These are phyloP conservation scores for Zosterops lateralis DNA, from an alignment of 2,113 vertebrate genomes.

Conservation along the genomic window DNA sequence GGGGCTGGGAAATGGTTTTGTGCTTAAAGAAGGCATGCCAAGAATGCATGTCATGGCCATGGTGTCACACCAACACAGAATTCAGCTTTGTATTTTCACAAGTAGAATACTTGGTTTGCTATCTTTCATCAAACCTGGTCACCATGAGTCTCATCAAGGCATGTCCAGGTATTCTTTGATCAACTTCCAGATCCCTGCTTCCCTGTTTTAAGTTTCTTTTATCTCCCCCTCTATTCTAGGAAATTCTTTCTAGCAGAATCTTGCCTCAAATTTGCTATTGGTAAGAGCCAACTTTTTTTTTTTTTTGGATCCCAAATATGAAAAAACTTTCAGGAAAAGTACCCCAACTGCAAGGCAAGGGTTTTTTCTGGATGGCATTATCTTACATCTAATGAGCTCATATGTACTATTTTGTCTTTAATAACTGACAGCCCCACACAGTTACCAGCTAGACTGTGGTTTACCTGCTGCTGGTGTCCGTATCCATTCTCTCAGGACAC, in stretches of 20 bases:
- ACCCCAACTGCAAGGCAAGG: rapidly evolving
- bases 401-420: neutral
- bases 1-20: neutral
- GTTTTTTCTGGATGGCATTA: neutral
- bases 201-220: neutral
- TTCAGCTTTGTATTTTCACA: neutral
- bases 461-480: neutral
- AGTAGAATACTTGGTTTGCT: neutral
- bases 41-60: rapidly evolving
- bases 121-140: neutral
- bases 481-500: neutral
- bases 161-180: neutral
- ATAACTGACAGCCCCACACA: neutral
- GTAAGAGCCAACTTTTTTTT: neutral
- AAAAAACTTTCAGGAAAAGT: neutral
- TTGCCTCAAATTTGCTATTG: neutral
- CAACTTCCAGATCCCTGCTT: neutral
- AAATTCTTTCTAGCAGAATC: neutral
- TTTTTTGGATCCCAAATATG: neutral
- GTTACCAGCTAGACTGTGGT: neutral
- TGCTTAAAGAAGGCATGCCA: neutral
- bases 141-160: neutral
- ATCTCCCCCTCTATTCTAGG: rapidly evolving
- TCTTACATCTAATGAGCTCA: neutral
- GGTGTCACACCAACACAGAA: neutral